Percentiles rank a stretch among this genome's conserved stretches.
These are phyloP conservation scores for Colinus virginianus DNA, from an alignment of 2,113 vertebrate species.

Conservation along the genomic window DNA sequence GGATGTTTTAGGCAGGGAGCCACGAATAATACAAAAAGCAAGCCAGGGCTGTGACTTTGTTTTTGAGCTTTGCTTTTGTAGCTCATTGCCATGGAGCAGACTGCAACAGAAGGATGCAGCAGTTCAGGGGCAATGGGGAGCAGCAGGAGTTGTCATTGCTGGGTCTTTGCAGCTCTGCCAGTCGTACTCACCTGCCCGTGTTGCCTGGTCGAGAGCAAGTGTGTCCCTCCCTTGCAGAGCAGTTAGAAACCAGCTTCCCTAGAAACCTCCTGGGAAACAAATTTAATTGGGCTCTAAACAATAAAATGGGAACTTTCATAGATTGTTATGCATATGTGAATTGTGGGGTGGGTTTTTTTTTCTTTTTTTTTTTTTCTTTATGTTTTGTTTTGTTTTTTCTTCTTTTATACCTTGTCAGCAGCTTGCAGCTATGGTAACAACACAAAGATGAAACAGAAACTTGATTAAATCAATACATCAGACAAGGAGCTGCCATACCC, in stretches of 20 bases:
- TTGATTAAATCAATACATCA: constrained; percentile 50
- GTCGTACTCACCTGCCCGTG: background rate
- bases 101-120: background rate
- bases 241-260: background rate
- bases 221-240: background rate
- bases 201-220: background rate
- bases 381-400: background rate
- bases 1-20: constrained; percentile 19
- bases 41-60: background rate
- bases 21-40: background rate
- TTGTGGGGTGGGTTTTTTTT: background rate
- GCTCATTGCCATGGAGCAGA: background rate
- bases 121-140: accelerated
- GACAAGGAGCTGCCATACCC: background rate
- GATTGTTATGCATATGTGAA: background rate
- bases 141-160: accelerated
- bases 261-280: background rate
- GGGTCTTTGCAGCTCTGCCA: background rate
- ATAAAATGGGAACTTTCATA: background rate
- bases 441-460: constrained; percentile 10
- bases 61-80: background rate
- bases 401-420: constrained; percentile 38
- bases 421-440: constrained; percentile 49
- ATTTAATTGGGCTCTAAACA: constrained; percentile 11
- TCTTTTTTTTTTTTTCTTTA: background rate